phyloP scores from a whole-genome alignment of 2,113 vertebrate species.

The Sinocyclocheilus anshuiensis region DNA sequence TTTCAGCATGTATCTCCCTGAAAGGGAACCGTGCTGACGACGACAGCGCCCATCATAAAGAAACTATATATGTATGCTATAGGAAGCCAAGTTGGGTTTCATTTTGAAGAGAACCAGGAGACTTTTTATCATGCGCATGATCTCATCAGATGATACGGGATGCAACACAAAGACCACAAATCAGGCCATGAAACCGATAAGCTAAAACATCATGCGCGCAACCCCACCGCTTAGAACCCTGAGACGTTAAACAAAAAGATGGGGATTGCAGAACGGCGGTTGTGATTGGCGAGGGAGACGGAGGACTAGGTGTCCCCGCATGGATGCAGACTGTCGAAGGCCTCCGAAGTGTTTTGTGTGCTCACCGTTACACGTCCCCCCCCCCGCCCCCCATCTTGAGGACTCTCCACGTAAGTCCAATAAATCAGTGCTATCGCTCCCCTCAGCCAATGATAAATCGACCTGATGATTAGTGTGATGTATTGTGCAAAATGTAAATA shows the following conservation, averaged over 20 bases:
- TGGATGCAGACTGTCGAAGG: slow-evolving; percentile 35
- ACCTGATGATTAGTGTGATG: slow-evolving; percentile 86
- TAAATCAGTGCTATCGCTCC: slow-evolving; percentile 88
- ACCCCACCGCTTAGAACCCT: background rate
- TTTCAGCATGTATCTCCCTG: slow-evolving; percentile 30
- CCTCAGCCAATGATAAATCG: slow-evolving; percentile 88
- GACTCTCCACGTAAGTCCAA: slow-evolving; percentile 84
- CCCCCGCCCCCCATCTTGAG: slow-evolving; percentile 84
- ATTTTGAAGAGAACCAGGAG: slow-evolving; percentile 19
- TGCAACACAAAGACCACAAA: background rate
- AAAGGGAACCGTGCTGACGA: slow-evolving; percentile 31
- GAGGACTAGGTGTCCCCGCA: slow-evolving; percentile 28
- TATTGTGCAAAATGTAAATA: slow-evolving; percentile 93
- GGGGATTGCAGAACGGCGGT: background rate
- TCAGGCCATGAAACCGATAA: slow-evolving; percentile 7
- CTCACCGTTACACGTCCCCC: slow-evolving; percentile 77
- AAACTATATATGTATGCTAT: slow-evolving; percentile 36
- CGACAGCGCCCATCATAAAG: background rate
- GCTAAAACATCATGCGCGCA: background rate
- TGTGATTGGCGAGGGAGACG: background rate
- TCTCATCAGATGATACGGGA: slow-evolving; percentile 8
- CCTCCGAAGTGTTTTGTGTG: slow-evolving; percentile 47
- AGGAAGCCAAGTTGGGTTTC: slow-evolving; percentile 23
- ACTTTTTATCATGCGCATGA: background rate
- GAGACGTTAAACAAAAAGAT: background rate